Conservation (phyloP, 2,113 vertebrate genomes). For the Ictalurus furcatus region DNA sequence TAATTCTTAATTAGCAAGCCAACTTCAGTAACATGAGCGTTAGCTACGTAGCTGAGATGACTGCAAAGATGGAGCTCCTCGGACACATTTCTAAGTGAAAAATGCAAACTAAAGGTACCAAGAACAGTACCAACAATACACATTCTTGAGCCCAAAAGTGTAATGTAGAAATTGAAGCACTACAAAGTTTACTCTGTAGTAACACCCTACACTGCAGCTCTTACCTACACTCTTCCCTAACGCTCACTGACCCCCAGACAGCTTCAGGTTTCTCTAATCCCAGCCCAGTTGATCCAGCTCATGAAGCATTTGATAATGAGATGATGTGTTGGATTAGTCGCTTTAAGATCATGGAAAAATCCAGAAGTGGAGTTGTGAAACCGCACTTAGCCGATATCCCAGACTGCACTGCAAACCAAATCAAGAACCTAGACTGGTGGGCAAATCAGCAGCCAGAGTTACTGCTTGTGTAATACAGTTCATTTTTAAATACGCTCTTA, state of each 20-base stretch:
- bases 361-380: not conserved
- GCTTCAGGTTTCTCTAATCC: not conserved
- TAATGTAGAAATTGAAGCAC: not conserved
- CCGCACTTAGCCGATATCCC: not conserved
- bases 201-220: not conserved
- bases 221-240: not conserved
- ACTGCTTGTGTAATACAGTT: not conserved
- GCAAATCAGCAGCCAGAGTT: not conserved
- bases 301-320: not conserved
- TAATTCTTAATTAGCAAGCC: too few relatives aligned
- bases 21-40: not conserved
- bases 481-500: not conserved
- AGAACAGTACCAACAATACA: not conserved
- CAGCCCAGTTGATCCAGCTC: not conserved
- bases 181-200: not conserved
- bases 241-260: not conserved
- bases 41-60: not conserved
- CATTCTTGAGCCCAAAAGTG: not conserved
- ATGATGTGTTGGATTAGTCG: not conserved
- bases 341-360: not conserved
- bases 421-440: not conserved
- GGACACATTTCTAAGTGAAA: not conserved
- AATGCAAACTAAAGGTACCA: not conserved
- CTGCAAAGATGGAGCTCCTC: not conserved
- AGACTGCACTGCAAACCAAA: not conserved